Percentiles rank a stretch among this genome's conserved stretches.
Evolutionary conservation across 1,140 invertebrate species (phyloP).

Genomic region (Polypedilum pembai): DNA sequence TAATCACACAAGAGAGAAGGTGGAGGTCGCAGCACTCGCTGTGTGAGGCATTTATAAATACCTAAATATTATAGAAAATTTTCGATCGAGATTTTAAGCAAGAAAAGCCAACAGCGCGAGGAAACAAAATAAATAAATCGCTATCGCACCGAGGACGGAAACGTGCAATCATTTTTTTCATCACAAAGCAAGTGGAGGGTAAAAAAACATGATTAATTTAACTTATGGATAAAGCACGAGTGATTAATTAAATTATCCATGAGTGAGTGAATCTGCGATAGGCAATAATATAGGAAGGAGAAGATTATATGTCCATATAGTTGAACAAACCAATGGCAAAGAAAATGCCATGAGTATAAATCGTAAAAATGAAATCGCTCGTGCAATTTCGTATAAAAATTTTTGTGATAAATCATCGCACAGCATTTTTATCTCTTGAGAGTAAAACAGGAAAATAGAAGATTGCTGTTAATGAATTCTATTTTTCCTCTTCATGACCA

Average conservation of each 20-base stretch:
- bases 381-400: constrained; percentile 11
- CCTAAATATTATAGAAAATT: too few relatives aligned
- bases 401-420: not conserved
- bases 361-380: not conserved
- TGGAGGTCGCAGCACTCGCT: too few relatives aligned
- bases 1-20: too few relatives aligned
- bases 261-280: not conserved
- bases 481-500: not conserved
- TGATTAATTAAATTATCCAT: constrained; percentile 27
- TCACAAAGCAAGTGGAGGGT: not conserved
- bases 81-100: too few relatives aligned
- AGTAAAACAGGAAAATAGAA: not conserved
- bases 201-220: not conserved
- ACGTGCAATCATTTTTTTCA: constrained; percentile 27
- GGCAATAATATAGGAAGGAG: not conserved
- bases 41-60: too few relatives aligned
- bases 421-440: too few relatives aligned
- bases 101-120: not conserved
- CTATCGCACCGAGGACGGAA: constrained; percentile 15
- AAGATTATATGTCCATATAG: not conserved
- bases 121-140: constrained; percentile 13
- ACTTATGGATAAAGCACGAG: constrained; percentile 14
- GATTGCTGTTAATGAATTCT: constrained; percentile 18
- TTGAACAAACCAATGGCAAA: not conserved
- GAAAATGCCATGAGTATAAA: too few relatives aligned